Base-by-base conservation (phyloP, 2,888 invertebrate genomes). In the Anoncus sp. region DNA sequence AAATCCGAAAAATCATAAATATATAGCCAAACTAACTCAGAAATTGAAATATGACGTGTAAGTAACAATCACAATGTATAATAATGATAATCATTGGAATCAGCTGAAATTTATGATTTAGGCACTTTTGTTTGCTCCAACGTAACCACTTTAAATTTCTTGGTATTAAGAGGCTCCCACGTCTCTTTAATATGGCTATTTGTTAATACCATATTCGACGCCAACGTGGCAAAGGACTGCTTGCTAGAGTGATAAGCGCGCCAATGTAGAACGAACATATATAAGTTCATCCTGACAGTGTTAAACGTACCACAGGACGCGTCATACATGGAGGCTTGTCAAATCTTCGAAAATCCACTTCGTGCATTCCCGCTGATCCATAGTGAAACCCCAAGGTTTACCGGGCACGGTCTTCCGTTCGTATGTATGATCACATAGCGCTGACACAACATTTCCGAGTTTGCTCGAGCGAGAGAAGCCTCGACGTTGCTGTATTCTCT, bases 391-490 rank as follows among this genome's bases (percentile, higher is more conserved):
- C n/a, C 38, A 53, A 27, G 24, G 35, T 31, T 62, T 20, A 45
- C 7, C 35, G 20, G 31, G 51, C 53, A 55, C 45, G 53, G 40
- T 59, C 53, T 59, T 69, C 57, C 18, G 16, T 63, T 40, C 31
- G 31, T 31, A 24, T 20, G 27, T 62, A 55, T 24, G 31, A 63
- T 27, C 12, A 31, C 22, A 31, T 53, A 71, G 63, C 12, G 63
- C 72, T 74, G 76, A 65, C 70, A 49, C 66, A 66, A 73, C 69
- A 55, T 75, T 74, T 63, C 78, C 81, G 75, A 79, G 83, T 81
- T 84, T 76, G 74, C 81, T 77, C 65, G 72, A 75, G 77, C 75
- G 77, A 53, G 57, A 77, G 63, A 81, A 79, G 66, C 79, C 76
- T 12, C 72, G 69, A 55, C 76, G 76, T 74, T 45, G 77, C 80